phyloP scores from a whole-genome alignment of 2,888 invertebrate species.

The Limnephilus lunatus region DNA sequence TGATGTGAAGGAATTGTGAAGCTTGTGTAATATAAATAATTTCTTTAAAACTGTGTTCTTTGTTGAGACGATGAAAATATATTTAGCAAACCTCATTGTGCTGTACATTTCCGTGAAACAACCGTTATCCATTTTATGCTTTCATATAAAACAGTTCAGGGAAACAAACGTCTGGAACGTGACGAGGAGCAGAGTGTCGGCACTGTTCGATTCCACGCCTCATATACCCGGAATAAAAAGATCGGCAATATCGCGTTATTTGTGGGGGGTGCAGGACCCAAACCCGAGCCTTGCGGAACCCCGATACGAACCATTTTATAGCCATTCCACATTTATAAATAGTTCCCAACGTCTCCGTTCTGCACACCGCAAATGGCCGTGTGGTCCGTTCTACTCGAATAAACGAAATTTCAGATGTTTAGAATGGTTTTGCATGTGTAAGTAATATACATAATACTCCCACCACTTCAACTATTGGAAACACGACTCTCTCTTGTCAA shows the following conservation, averaged over 20 bases:
- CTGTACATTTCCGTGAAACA: conserved; percentile 1
- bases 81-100: neutral
- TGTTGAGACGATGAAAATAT: neutral
- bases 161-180: conserved; percentile 30
- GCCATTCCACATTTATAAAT: conserved; percentile 35
- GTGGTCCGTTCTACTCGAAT: conserved; percentile 43
- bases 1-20: too few species aligned
- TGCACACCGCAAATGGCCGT: conserved; percentile 34
- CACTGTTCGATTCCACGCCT: conserved; percentile 45
- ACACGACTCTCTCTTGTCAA: neutral
- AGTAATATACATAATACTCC: neutral
- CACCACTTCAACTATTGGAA: neutral
- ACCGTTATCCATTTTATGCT: conserved; percentile 10
- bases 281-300: conserved; percentile 14
- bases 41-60: neutral
- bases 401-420: conserved; percentile 24
- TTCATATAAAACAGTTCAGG: neutral
- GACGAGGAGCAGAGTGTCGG: conserved; percentile 28
- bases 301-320: conserved; percentile 28
- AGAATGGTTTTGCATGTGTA: conserved; percentile 25
- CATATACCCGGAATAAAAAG: conserved; percentile 57
- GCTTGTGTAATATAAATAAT: neutral
- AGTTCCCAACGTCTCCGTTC: conserved; percentile 33
- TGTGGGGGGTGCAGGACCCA: conserved; percentile 4
- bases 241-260: neutral